Evolutionary conservation across 2,888 invertebrate species (phyloP).

Genomic region (Acronicta alni): DNA sequence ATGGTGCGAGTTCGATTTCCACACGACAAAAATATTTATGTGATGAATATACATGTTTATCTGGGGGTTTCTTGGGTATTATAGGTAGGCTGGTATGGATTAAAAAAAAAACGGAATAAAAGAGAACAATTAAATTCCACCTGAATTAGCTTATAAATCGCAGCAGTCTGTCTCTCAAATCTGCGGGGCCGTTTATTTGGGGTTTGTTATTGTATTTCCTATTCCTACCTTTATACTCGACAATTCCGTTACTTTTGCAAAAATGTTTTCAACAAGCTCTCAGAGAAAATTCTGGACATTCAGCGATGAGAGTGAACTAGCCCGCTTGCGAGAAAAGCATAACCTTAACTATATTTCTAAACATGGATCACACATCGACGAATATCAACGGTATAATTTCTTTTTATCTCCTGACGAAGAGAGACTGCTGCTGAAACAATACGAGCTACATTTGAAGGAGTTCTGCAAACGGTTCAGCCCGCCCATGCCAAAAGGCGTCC

Average conservation of each 20-base stretch:
- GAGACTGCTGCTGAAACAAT: constrained; percentile 93
- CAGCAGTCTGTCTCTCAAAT: too few species aligned
- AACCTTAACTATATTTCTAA: constrained; percentile 93
- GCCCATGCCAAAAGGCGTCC: constrained; percentile 97
- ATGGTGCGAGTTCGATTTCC: too few species aligned
- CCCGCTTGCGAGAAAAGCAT: constrained; percentile 92
- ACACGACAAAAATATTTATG: too few species aligned
- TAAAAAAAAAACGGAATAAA: too few species aligned
- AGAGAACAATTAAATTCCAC: too few species aligned
- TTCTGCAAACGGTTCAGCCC: constrained; percentile 98
- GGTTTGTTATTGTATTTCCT: constrained; percentile 22
- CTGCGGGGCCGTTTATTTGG: too few species aligned
- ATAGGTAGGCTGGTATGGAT: too few species aligned
- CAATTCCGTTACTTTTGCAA: constrained; percentile 28
- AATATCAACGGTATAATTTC: constrained; percentile 88
- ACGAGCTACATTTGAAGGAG: constrained; percentile 96
- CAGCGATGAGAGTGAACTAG: constrained; percentile 94
- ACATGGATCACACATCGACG: constrained; percentile 91
- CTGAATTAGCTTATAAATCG: constrained; percentile 80
- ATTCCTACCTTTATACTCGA: constrained; percentile 1
- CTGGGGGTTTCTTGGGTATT: too few species aligned
- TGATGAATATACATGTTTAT: too few species aligned
- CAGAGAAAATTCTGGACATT: constrained; percentile 98
- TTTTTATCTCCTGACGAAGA: constrained; percentile 97
- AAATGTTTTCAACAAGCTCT: constrained; percentile 97